Evolutionary conservation across 1,140 invertebrate species (phyloP).

Genomic region (Hyposmocoma kahamanoa): DNA sequence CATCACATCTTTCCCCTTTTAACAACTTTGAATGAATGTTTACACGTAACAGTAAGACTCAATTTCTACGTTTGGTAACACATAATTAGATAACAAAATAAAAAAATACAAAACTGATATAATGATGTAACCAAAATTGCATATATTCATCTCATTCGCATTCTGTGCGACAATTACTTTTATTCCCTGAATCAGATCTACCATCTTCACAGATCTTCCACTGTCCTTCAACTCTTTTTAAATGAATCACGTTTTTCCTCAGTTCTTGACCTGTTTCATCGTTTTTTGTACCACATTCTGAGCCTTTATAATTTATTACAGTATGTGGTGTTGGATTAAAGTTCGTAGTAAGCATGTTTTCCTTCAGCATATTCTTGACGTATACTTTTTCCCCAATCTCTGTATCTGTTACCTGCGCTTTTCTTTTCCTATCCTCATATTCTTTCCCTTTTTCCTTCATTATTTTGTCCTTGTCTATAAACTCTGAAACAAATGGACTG

Average conservation of each 20-base stretch:
- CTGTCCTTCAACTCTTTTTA: constrained; percentile 8
- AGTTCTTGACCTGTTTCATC: constrained; percentile 3
- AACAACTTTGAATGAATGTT: no score
- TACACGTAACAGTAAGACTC: no score
- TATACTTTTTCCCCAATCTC: constrained; percentile 11
- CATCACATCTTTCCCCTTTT: no score
- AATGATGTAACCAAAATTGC: no score
- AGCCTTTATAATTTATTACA: neutral
- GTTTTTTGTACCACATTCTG: neutral
- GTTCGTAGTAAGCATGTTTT: neutral
- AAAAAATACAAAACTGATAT: no score
- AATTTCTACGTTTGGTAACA: no score
- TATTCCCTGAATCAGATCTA: no score
- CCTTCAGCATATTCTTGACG: constrained; percentile 8
- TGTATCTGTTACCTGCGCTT: neutral
- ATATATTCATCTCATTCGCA: no score
- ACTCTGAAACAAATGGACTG: no score
- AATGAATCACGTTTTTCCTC: constrained; percentile 7
- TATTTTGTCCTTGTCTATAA: constrained; percentile 8
- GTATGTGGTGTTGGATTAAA: constrained; percentile 4
- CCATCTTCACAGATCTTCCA: no score
- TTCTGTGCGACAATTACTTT: no score
- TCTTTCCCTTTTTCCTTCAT: constrained; percentile 9
- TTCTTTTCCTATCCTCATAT: constrained; percentile 10
- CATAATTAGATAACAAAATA: no score